Evolutionary conservation across 2,113 vertebrate genomes (phyloP), one percentile per base, ranked within the genome.

Genomic region (Gadus chalcogrammus): DNA sequence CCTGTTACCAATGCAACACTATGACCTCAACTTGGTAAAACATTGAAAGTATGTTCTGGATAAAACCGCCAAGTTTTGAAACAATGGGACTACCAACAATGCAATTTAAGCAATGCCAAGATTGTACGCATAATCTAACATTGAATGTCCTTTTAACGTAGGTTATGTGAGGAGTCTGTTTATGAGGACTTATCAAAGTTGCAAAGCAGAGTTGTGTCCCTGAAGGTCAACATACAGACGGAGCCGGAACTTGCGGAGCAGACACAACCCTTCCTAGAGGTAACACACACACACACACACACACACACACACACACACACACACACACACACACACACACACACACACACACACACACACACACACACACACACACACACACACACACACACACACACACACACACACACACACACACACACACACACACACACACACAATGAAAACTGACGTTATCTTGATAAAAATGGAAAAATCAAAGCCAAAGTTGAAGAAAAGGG

Each of bases 151-250:
- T 12, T 68, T 61, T 63, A 71, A 48, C 70, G 59, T 71, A 94
- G 93, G 80, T 76, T 93, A 64, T 89, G 86, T 62, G 92, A 93
- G 75, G 92, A 92, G 64, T 89, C 87, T 4, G 88, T 93, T 58
- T 65, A 90, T 61, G 92, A 93, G 70, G 93, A 94, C 56, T 84
- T 93, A 24, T 82, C 83, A 6, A 90, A 87, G 79, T 74, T 94
- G 60, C 92, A 88, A 77, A 86, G 81, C 73, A 85, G 89, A 84
- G 83, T 93, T 17, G 79, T 55, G 4, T 72, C 81, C 11, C 86
- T 93, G 20, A 84, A 76, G 73, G 70, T 77, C 68, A 79, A 84
- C 48, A 70, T 87, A 70, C 84, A 87, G 76, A 83, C 77, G 0
- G 88, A 92, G 27, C 64, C 79, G 4, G 91, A 92, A 68, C 87